Evolutionary conservation across 2,888 invertebrate species (phyloP).

Genomic region (Psylliodes chrysocephalus): DNA sequence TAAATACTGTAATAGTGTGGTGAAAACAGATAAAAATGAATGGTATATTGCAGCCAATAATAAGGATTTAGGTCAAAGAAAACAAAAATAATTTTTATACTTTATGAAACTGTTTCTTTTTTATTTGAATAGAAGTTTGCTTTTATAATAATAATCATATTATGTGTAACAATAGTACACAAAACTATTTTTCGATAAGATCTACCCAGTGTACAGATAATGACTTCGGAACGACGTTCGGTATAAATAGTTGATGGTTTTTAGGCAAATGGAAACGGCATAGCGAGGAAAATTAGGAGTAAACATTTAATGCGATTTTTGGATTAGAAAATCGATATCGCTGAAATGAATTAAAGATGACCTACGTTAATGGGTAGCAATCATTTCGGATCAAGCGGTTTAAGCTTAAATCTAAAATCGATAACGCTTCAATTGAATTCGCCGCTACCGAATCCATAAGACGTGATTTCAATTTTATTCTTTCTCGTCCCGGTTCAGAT

Average conservation of each 20-base stretch:
- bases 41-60: too few relatives aligned
- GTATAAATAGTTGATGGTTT: conserved; percentile 5
- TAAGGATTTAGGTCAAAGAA: too few relatives aligned
- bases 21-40: too few relatives aligned
- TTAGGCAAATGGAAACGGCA: conserved; percentile 5
- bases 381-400: conserved; percentile 31
- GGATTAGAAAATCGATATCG: conserved; percentile 31
- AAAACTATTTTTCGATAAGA: too few relatives aligned
- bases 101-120: too few relatives aligned
- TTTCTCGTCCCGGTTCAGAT: neutral
- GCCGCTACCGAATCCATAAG: conserved; percentile 13
- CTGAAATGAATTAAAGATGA: conserved; percentile 35
- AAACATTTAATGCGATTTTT: conserved; percentile 28
- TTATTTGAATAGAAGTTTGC: too few relatives aligned
- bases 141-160: too few relatives aligned
- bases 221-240: neutral
- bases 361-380: conserved; percentile 32
- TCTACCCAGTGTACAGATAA: too few relatives aligned
- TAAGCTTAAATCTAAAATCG: conserved; percentile 32
- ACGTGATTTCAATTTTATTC: conserved; percentile 15
- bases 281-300: neutral
- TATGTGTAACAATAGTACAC: too few relatives aligned
- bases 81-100: too few relatives aligned
- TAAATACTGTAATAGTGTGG: too few relatives aligned
- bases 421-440: conserved; percentile 29